Conservation (phyloP, 64 coral and sea anemone species). For the Stichodactyla helianthus region DNA sequence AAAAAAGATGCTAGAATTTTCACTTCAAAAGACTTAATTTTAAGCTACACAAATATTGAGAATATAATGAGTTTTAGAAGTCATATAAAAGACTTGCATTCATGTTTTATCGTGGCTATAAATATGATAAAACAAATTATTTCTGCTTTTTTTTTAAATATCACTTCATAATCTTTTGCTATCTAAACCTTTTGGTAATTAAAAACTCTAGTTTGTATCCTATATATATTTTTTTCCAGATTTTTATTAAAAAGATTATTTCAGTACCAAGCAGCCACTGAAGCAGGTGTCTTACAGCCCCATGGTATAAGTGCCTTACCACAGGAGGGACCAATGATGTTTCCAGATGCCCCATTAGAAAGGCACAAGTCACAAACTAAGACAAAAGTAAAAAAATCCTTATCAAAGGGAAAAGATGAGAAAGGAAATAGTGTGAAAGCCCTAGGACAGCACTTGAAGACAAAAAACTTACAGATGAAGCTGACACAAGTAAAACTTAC, state of each 20-base stretch:
- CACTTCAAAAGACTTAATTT: no score
- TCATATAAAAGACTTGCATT: no score
- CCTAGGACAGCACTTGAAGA: background rate
- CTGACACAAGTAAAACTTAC: background rate
- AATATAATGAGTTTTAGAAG: no score
- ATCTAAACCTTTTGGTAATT: no score
- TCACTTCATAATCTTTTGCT: no score
- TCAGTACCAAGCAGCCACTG: slow-evolving; percentile 60
- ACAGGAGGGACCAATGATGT: slow-evolving; percentile 1
- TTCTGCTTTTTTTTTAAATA: no score
- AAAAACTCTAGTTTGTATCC: no score
- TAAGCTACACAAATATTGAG: no score
- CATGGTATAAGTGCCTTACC: slow-evolving; percentile 16
- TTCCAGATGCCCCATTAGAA: slow-evolving; percentile 16
- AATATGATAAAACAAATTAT: no score
- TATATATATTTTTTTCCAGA: background rate
- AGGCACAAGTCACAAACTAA: slow-evolving; percentile 28
- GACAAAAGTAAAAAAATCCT: slow-evolving; percentile 9
- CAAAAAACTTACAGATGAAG: slow-evolving; percentile 1
- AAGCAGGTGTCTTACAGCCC: slow-evolving; percentile 38
- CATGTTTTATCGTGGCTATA: no score
- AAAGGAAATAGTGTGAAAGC: background rate
- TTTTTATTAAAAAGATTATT: slow-evolving; percentile 59
- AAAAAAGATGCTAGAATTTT: no score
- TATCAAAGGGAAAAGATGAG: slow-evolving; percentile 8